phyloP scores from a whole-genome alignment of 2,113 vertebrate species.

The Aplodontia rufa region DNA sequence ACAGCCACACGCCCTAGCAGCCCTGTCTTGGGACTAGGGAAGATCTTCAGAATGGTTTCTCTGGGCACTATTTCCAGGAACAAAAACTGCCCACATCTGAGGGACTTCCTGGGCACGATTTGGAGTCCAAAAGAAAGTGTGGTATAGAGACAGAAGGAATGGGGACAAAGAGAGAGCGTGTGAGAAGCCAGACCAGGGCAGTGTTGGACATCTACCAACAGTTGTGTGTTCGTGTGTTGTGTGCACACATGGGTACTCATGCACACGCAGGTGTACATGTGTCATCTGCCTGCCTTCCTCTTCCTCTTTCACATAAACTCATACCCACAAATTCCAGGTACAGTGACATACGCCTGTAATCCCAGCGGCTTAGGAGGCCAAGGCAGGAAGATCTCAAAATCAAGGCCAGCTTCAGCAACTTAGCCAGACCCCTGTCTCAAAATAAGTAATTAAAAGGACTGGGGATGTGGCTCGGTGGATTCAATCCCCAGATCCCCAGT shows the following conservation, averaged over 20 bases:
- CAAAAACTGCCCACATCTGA: background rate
- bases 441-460: too few species aligned
- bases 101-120: background rate
- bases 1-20: background rate
- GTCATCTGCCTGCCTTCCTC: background rate
- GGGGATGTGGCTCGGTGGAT: too few species aligned
- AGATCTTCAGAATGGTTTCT: background rate
- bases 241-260: background rate
- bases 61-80: slow-evolving; percentile 53
- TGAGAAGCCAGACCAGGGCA: background rate
- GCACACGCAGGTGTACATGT: background rate
- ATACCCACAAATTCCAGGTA: background rate
- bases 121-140: background rate
- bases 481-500: too few species aligned
- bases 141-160: background rate
- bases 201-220: background rate
- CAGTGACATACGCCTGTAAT: too few species aligned
- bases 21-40: background rate
- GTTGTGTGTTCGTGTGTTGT: too few species aligned
- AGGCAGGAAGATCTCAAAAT: too few species aligned
- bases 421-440: too few species aligned
- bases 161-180: background rate
- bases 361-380: too few species aligned
- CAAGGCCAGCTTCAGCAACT: too few species aligned
- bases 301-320: background rate